Percentiles rank a stretch among this genome's conserved stretches.
phyloP scores from a whole-genome alignment of 2,113 vertebrate species.

The Todiramphus saurophagus region DNA sequence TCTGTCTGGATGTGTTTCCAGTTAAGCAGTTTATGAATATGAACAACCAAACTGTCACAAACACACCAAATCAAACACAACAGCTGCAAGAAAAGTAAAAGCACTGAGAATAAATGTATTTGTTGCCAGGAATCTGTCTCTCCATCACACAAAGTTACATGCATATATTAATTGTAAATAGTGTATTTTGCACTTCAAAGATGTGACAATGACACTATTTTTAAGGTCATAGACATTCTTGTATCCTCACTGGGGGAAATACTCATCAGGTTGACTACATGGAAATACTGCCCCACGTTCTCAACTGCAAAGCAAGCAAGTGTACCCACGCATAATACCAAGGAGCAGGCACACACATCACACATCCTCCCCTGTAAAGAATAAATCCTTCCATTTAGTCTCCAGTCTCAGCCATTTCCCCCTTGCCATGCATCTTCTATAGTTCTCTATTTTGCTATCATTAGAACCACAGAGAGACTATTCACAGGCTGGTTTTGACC shows the following conservation, averaged over 20 bases:
- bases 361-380: accelerated
- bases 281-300: neutral
- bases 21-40: neutral
- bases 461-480: neutral
- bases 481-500: neutral
- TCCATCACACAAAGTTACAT: neutral
- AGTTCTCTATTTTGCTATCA: neutral
- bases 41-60: neutral
- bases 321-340: accelerated
- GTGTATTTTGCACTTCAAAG: neutral
- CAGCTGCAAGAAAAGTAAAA: neutral
- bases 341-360: neutral
- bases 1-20: neutral
- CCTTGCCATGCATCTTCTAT: neutral
- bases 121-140: neutral
- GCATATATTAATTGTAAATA: neutral
- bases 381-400: neutral
- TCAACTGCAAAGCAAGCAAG: neutral
- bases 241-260: neutral
- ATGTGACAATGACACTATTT: neutral
- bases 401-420: neutral
- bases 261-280: neutral
- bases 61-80: neutral
- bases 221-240: neutral
- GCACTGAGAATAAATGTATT: neutral